phyloP scores from a whole-genome alignment of 2,797 vertebrate genomes.

The Siniperca undulata region DNA sequence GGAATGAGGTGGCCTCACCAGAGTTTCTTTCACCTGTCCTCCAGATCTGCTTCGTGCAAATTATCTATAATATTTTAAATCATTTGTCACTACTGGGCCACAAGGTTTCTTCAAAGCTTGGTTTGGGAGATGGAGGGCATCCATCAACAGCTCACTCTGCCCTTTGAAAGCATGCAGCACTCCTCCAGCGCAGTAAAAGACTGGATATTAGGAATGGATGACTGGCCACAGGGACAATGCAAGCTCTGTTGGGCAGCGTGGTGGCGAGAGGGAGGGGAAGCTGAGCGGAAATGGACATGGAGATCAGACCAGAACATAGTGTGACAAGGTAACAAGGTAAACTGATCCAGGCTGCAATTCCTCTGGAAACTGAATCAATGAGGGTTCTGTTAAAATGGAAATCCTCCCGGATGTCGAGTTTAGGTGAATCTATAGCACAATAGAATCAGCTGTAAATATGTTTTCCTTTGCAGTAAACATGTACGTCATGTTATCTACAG shows the following conservation, averaged over 20 bases:
- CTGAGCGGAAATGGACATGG: slow-evolving; percentile 78
- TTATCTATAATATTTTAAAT: slow-evolving; percentile 26
- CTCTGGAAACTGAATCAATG: slow-evolving; percentile 82
- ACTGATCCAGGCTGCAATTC: slow-evolving; percentile 75
- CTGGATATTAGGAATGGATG: slow-evolving; percentile 75
- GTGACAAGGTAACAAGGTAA: slow-evolving; percentile 86
- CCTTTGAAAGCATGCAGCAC: slow-evolving; percentile 73
- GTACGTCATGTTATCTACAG: slow-evolving; percentile 10
- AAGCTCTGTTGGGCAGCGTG: slow-evolving; percentile 71
- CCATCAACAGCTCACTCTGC: slow-evolving; percentile 66
- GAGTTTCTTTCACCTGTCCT: neutral
- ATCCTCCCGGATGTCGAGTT: slow-evolving; percentile 69
- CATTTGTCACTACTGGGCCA: slow-evolving; percentile 53
- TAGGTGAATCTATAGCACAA: slow-evolving; percentile 58
- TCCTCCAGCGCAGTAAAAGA: slow-evolving; percentile 66
- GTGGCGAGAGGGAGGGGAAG: slow-evolving; percentile 66
- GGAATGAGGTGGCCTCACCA: neutral
- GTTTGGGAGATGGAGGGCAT: slow-evolving; percentile 61
- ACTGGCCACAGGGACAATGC: slow-evolving; percentile 80
- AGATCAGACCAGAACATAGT: slow-evolving; percentile 82
- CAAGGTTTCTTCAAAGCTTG: slow-evolving; percentile 55
- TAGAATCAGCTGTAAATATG: slow-evolving; percentile 55
- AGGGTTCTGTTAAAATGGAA: slow-evolving; percentile 79
- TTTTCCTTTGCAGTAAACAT: slow-evolving; percentile 33
- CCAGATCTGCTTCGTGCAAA: neutral